Conservation (phyloP, 2,113 vertebrate species). For the Prolemur simus region DNA sequence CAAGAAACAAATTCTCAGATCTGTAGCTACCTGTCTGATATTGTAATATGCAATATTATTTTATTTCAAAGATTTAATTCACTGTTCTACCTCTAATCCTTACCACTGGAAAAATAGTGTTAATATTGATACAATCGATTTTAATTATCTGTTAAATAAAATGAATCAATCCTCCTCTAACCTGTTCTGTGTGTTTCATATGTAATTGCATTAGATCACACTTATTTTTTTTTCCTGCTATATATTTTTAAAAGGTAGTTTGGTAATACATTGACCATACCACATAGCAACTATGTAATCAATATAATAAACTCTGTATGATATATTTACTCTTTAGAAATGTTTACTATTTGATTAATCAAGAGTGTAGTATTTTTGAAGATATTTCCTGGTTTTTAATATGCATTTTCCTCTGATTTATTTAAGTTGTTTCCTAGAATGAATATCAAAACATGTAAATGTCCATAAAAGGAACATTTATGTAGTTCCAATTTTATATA, state of each 20-base stretch:
- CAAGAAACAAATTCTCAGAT: neutral
- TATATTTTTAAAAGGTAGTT: neutral
- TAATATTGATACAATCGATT: neutral
- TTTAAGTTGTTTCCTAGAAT: neutral
- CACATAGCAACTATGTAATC: neutral
- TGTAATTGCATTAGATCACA: neutral
- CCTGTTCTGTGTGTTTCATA: neutral
- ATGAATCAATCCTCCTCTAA: neutral
- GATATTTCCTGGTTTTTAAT: neutral
- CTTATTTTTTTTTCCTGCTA: neutral
- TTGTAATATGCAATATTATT: neutral
- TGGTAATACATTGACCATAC: neutral
- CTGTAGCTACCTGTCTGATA: neutral
- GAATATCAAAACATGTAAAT: neutral
- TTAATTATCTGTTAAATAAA: neutral
- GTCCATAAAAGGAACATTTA: neutral
- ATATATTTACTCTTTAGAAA: neutral
- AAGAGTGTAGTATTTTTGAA: neutral
- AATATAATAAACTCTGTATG: neutral
- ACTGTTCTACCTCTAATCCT: accelerated
- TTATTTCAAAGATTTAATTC: neutral
- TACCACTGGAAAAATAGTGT: neutral
- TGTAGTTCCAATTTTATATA: neutral
- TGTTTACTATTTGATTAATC: neutral
- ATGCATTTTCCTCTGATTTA: neutral